phyloP scores from a whole-genome alignment of 1,140 invertebrate genomes.

The Metaphire vulgaris region DNA sequence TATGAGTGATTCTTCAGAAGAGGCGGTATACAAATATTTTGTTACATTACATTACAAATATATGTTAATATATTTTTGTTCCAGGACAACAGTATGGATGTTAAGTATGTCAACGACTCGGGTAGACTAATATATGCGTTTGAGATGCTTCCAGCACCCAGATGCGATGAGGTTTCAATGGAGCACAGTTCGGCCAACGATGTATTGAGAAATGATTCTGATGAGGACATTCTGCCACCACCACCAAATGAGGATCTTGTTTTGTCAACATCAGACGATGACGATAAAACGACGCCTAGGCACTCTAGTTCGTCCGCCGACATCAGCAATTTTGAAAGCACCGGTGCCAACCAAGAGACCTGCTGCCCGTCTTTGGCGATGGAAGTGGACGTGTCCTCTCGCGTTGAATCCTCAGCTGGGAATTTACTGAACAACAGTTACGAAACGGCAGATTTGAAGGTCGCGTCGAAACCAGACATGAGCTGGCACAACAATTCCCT shows the following conservation, averaged over 20 bases:
- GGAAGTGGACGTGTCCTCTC: not conserved
- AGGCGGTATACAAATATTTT: too few species aligned
- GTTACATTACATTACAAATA: too few species aligned
- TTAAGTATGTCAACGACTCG: conserved; percentile 57
- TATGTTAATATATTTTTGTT: conserved; percentile 35
- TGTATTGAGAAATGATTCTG: not conserved
- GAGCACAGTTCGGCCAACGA: not conserved
- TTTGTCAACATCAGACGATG: too few species aligned
- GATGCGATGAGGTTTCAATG: not conserved
- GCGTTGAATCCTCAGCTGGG: too few species aligned
- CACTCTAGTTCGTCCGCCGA: not conserved
- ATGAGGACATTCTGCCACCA: not conserved
- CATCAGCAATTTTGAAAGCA: not conserved
- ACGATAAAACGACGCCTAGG: not conserved
- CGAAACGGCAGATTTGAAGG: not conserved
- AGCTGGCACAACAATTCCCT: conserved; percentile 14
- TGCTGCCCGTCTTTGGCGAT: not conserved
- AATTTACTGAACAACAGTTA: conserved; percentile 8
- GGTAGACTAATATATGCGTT: conserved; percentile 52
- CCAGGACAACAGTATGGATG: conserved; percentile 58
- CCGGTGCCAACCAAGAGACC: not conserved
- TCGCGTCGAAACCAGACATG: conserved; percentile 3
- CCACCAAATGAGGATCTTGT: not conserved
- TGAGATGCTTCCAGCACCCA: conserved; percentile 36
- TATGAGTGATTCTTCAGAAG: too few species aligned